Evolutionary conservation across 2,888 invertebrate genomes (phyloP), one percentile per base, ranked within the genome.

Genomic region (Drosophila cognata): DNA sequence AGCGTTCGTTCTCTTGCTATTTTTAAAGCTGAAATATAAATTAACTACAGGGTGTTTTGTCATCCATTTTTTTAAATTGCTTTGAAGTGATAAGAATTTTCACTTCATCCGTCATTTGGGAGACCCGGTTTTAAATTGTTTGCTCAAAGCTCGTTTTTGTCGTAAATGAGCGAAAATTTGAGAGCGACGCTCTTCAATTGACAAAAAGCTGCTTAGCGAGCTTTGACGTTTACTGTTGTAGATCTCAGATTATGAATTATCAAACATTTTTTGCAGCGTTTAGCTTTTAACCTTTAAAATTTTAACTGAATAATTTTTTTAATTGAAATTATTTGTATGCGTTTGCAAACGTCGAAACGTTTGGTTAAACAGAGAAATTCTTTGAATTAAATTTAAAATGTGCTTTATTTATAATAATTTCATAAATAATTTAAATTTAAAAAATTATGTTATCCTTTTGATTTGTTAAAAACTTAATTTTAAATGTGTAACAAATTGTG

Each of bases 151-250:
- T 41, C 10, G 13, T 5, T 21, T 21, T 21, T 52, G 4, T 8
- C 43, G 50, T 5, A 29, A 43, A 6, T n/a, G 25, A 43, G 55
- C 33, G 13, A n/a, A 13, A 16, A n/a, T 16, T 11, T 16, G 21
- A 28, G 53, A 68, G 62, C 6, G 16, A 11, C 11, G 28, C 18
- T 35, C 36, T 31, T 51, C 10, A 38, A 66, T 16, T 4, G n/a
- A 1, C 66, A 28, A 50, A 67, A 56, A 25, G 18, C 50, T 55
- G 18, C 18, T 25, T 36, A 16, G 21, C 36, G 52, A 70, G 64
- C 71, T 71, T 71, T 35, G 11, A 2, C n/a, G 29, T 6, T 46
- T 33, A 38, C 10, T 29, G 13, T 2, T 35, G 2, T 25, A 48
- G 29, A 46, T 35, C 13, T 2, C 5, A 48, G 48, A 48, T 25